Conservation (phyloP, 1,140 invertebrate genomes). For the Drosophila willistoni region DNA sequence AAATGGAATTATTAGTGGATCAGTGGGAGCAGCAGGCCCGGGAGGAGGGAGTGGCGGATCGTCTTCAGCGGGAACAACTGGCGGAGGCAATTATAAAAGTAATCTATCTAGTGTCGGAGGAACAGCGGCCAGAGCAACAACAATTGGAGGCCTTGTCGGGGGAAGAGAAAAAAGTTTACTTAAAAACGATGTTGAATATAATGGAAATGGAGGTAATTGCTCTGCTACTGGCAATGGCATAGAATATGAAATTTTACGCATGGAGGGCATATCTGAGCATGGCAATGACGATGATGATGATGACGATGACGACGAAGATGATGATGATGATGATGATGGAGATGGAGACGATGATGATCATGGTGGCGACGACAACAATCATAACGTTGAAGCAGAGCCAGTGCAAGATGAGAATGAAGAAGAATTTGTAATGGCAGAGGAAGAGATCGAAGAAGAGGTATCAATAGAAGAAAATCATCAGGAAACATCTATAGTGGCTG, state of each 20-base stretch:
- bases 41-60: conserved; percentile 11
- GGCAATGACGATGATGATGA: conserved; percentile 84
- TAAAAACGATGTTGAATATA: neutral
- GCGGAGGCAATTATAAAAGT: conserved; percentile 6
- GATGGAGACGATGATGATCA: conserved; percentile 23
- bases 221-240: conserved; percentile 48
- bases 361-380: conserved; percentile 10
- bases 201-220: neutral
- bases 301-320: conserved; percentile 38
- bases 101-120: neutral
- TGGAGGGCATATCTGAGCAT: conserved; percentile 89
- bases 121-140: conserved; percentile 15
- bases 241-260: conserved; percentile 92
- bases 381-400: neutral
- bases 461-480: too few species aligned
- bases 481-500: neutral
- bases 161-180: neutral
- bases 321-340: conserved; percentile 10
- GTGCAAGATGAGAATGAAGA: neutral
- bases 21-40: too few species aligned
- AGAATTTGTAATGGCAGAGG: conserved; percentile 47
- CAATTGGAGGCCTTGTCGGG: neutral
- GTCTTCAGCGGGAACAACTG: conserved; percentile 20
- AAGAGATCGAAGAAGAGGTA: conserved; percentile 32
- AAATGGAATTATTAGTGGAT: conserved; percentile 34